Conservation (phyloP, 2,113 vertebrate species). For the Columba janthina region DNA sequence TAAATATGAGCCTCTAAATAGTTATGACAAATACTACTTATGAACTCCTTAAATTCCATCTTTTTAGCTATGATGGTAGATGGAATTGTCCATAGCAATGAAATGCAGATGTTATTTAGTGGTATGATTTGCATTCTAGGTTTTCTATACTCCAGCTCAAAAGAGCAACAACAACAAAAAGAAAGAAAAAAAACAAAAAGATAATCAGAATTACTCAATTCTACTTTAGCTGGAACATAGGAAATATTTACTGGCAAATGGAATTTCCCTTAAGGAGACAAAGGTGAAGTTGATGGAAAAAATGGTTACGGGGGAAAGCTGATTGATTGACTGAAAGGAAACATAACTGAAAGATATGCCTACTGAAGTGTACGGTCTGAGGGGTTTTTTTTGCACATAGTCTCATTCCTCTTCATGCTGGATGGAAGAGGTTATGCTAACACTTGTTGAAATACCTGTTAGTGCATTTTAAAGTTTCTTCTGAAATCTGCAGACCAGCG, state of each 20-base stretch:
- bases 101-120: neutral
- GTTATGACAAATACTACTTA: neutral
- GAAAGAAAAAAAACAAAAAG: accelerated
- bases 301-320: neutral
- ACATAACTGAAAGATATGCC: neutral
- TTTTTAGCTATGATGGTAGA: neutral
- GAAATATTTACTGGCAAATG: neutral
- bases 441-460: neutral
- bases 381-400: neutral
- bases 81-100: neutral
- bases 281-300: neutral
- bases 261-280: neutral
- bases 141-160: neutral
- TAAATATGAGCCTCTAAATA: neutral
- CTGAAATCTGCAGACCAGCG: neutral
- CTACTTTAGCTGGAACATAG: neutral
- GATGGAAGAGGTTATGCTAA: neutral
- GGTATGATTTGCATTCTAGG: neutral
- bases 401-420: neutral
- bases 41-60: neutral
- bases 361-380: neutral
- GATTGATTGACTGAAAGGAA: neutral
- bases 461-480: neutral
- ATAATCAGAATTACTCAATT: neutral
- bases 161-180: neutral